Evolutionary conservation across 2,888 invertebrate genomes (phyloP).

Genomic region (Keiferia lycopersicella): DNA sequence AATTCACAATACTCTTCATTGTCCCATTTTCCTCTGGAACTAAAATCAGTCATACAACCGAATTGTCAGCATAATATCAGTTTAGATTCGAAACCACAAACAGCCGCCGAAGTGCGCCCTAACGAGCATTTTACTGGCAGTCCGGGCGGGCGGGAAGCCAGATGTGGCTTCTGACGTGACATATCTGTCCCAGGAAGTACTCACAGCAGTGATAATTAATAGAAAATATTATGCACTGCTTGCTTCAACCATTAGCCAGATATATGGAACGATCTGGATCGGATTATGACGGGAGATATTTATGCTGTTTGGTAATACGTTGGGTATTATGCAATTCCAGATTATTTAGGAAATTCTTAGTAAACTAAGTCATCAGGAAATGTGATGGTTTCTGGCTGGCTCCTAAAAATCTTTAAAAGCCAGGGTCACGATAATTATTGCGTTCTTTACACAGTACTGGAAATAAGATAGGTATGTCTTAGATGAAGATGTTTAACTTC

Average conservation of each 20-base stretch:
- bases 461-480: too few species aligned
- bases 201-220: background rate
- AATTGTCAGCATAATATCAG: background rate
- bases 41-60: background rate
- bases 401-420: too few species aligned
- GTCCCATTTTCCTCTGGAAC: background rate
- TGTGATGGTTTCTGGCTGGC: background rate
- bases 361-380: background rate
- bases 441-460: too few species aligned
- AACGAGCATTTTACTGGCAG: background rate
- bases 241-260: background rate
- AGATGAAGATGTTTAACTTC: too few species aligned
- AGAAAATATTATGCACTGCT: background rate
- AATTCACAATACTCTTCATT: too few species aligned
- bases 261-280: background rate
- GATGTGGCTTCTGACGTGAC: constrained; percentile 8
- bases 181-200: background rate
- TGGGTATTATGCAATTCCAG: background rate
- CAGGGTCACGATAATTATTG: too few species aligned
- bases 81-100: constrained; percentile 9
- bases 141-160: constrained; percentile 7
- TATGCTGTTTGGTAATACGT: background rate
- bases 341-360: background rate
- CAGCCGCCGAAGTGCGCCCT: background rate
- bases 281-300: background rate